Evolutionary conservation across 2,888 invertebrate genomes (phyloP).

Genomic region (Xanthia icteritia): DNA sequence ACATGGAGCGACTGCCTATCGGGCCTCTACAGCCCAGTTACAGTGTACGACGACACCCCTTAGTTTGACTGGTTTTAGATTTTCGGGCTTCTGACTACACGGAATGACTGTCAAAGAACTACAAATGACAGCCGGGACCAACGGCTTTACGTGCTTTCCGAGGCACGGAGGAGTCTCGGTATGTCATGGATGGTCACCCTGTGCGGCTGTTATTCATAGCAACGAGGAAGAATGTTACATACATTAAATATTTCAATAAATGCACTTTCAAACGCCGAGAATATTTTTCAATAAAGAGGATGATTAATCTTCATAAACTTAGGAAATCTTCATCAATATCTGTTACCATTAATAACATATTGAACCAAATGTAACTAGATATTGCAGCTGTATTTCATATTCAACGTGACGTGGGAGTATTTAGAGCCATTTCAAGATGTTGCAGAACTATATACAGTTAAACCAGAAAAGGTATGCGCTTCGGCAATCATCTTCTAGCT

Average conservation of each 20-base stretch:
- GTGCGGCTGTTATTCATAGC: not conserved
- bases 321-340: conserved; percentile 47
- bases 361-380: conserved; percentile 20
- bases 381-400: conserved; percentile 42
- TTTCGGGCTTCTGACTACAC: too few species aligned
- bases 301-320: conserved; percentile 32
- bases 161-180: too few species aligned
- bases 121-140: too few species aligned
- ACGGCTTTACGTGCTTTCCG: too few species aligned
- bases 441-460: conserved; percentile 2
- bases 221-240: not conserved
- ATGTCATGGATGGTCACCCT: too few species aligned
- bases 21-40: too few species aligned
- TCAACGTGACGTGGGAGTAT: conserved; percentile 47
- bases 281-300: conserved; percentile 1
- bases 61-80: too few species aligned
- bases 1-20: too few species aligned
- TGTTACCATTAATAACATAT: conserved; percentile 43
- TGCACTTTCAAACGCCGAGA: not conserved
- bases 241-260: not conserved
- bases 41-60: too few species aligned
- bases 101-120: too few species aligned
- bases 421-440: conserved; percentile 52
- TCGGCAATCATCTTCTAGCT: not conserved
- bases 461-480: not conserved